These are phyloP conservation scores for Diplodus puntazzo DNA, from an alignment of 2,797 vertebrate species.

Conservation along the genomic window DNA sequence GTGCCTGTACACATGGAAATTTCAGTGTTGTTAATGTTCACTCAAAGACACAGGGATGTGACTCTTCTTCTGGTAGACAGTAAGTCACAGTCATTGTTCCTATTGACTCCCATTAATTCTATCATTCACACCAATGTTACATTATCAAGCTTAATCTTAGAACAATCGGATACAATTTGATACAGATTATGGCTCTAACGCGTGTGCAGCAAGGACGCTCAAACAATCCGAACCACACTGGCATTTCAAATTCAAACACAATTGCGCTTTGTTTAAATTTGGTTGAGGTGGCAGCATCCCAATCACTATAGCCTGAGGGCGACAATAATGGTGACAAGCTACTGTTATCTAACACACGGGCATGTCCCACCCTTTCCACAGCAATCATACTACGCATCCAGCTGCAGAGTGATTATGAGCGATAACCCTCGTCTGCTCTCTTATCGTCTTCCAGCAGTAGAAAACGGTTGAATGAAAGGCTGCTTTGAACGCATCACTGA, in stretches of 20 bases:
- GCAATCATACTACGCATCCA: slow-evolving; percentile 39
- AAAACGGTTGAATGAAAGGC: slow-evolving; percentile 74
- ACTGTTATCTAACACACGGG: slow-evolving; percentile 59
- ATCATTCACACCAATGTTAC: neutral
- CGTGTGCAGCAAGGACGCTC: neutral
- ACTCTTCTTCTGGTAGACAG: too few species aligned
- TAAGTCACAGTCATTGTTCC: neutral
- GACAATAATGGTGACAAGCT: neutral
- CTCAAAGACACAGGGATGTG: too few species aligned
- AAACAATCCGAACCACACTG: neutral
- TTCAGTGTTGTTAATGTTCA: too few species aligned
- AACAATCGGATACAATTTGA: neutral
- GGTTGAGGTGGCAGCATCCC: neutral
- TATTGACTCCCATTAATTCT: neutral
- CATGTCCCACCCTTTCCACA: slow-evolving; percentile 43
- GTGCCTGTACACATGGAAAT: too few species aligned
- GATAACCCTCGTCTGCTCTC: slow-evolving; percentile 66
- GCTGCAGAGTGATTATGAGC: slow-evolving; percentile 49
- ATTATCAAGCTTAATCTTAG: neutral
- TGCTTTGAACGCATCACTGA: neutral
- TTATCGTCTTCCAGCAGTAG: slow-evolving; percentile 72
- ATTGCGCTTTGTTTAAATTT: neutral
- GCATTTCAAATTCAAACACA: neutral
- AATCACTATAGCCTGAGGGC: neutral
- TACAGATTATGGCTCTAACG: neutral